Evolutionary conservation across 2,113 vertebrate genomes (phyloP), one percentile per base, ranked within the genome.

Genomic region (Uropsilus gracilis): DNA sequence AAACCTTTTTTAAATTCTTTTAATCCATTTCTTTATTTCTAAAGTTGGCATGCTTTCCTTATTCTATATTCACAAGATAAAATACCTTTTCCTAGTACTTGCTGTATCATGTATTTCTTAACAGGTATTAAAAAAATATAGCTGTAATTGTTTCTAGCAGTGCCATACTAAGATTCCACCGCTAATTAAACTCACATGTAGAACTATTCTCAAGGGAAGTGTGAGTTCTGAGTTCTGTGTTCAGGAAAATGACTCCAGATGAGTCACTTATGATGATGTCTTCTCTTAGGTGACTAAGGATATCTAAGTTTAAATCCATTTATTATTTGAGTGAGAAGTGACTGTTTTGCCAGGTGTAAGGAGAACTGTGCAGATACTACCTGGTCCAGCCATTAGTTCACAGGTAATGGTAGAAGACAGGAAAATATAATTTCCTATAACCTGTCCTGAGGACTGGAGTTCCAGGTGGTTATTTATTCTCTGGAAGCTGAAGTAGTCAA

Each of bases 381-480:
- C 80, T n/a, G 2, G 39, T 90, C 64, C 34, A 48, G 42, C 77
- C 14, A 48, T 78, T 55, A 73, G 90, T 37, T 37, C 71, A 66
- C 32, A 93, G 46, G 50, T 94, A 46, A 91, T 24, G 78, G 63
- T 61, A 66, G 6, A 93, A 86, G 59, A 91, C 66, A 80, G 77
- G 77, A 92, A 95, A 94, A 82, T 57, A 37, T 5, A 42, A 17
- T 89, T 97, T 88, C 80, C 73, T 80, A 32, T 55, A 30, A 28
- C 82, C 76, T 93, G 72, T 66, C 39, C 26, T 84, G 53, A 69
- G 55, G 46, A 97, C 93, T 94, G 92, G 57, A 71, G 71, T 86
- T 77, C 72, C 95, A 95, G 95, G 61, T 48, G 39, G 69, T 95
- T 96, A 97, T 96, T 98, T 96, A 97, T 97, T 96, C 64, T 82